Conservation (phyloP, 1,140 invertebrate genomes). For the Euschistus heros region DNA sequence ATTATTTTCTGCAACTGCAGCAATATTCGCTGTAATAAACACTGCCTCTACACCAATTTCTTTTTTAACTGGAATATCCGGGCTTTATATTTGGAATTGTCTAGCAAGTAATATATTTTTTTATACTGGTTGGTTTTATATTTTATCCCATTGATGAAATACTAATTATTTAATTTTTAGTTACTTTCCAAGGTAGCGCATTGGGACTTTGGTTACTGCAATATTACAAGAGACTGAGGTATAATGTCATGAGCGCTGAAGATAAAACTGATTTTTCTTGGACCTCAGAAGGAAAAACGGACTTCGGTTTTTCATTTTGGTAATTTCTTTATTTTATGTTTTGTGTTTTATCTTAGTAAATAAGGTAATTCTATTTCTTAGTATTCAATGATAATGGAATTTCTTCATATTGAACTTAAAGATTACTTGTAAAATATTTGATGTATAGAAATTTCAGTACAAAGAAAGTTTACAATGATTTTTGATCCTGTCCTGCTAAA, state of each 20-base stretch:
- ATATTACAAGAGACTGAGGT: conserved; percentile 58
- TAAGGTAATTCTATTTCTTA: not conserved
- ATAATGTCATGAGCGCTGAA: conserved; percentile 65
- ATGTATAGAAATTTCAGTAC: not conserved
- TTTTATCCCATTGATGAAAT: conserved; percentile 11
- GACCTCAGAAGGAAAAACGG: conserved; percentile 55
- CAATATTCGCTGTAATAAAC: conserved; percentile 66
- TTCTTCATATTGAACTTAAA: not conserved
- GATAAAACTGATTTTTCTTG: conserved; percentile 56
- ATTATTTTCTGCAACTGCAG: conserved; percentile 52
- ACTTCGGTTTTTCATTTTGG: conserved; percentile 70
- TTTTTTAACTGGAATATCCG: conserved; percentile 60
- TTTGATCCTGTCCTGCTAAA: not conserved
- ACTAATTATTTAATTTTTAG: conserved; percentile 43
- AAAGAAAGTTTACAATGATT: not conserved
- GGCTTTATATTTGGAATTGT: conserved; percentile 67
- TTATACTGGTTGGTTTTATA: not conserved
- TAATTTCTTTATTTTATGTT: conserved; percentile 33
- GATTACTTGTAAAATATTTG: not conserved
- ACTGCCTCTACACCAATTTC: conserved; percentile 61
- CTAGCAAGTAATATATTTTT: conserved; percentile 50
- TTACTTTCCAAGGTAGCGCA: conserved; percentile 54
- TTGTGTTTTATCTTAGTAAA: not conserved
- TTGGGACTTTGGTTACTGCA: conserved; percentile 63
- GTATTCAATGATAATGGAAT: not conserved